phyloP scores from a whole-genome alignment of 2,797 vertebrate species.

The Triplophysa yarkandensis region DNA sequence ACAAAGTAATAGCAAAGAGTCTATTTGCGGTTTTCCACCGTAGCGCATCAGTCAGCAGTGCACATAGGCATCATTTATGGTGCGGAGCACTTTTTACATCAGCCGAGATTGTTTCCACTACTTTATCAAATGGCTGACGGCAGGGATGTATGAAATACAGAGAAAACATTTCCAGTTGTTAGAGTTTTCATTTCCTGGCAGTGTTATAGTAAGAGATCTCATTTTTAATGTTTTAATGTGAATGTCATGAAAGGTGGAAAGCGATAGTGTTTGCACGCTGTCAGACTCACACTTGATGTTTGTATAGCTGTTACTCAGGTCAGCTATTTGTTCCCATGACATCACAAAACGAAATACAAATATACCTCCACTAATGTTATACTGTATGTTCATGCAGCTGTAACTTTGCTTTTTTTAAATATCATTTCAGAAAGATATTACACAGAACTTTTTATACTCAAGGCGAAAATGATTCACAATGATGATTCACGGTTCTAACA shows the following conservation, averaged over 20 bases:
- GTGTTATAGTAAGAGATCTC: not conserved
- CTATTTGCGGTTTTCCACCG: slow-evolving; percentile 32
- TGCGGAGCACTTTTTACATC: not conserved
- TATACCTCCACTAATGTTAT: not conserved
- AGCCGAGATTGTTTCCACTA: not conserved
- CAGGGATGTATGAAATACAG: not conserved
- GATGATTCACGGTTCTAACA: too few species aligned
- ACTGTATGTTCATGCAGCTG: not conserved
- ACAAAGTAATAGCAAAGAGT: slow-evolving; percentile 41
- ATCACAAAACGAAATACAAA: not conserved
- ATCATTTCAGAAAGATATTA: not conserved
- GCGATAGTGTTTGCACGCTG: not conserved
- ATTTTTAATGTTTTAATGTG: not conserved
- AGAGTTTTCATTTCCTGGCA: not conserved
- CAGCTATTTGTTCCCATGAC: not conserved
- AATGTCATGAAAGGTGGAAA: not conserved
- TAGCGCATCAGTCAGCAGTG: not conserved
- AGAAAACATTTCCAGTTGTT: not conserved
- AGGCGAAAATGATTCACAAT: too few species aligned
- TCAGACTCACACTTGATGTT: not conserved
- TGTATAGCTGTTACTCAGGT: not conserved
- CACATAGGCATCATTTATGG: not conserved
- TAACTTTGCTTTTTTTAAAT: too few species aligned
- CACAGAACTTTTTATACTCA: not conserved
- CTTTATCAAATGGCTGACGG: not conserved